Conservation (phyloP, 1,140 invertebrate species). For the Schlechtendalia chinensis region DNA sequence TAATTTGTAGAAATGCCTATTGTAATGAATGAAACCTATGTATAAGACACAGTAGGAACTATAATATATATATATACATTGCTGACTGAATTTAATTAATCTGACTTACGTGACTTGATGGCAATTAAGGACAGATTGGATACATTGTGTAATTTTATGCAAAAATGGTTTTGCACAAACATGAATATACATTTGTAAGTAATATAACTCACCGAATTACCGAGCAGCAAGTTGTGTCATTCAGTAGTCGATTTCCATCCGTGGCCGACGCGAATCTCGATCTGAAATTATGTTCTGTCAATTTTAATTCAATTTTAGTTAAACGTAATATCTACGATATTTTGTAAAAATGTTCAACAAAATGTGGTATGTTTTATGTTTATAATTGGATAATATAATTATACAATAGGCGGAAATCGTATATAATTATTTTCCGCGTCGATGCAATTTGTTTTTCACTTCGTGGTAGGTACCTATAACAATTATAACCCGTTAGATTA, state of each 20-base stretch:
- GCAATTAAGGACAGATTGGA: not conserved
- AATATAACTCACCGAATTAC: not conserved
- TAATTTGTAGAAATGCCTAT: not conserved
- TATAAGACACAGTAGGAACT: not conserved
- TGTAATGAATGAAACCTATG: not conserved
- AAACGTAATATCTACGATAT: not conserved
- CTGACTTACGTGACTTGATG: constrained; percentile 3
- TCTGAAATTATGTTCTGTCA: not conserved
- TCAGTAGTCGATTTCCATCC: not conserved
- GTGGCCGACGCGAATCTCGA: not conserved
- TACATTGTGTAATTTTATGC: not conserved
- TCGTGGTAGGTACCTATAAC: not conserved
- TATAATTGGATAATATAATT: not conserved
- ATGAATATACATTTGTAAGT: not conserved
- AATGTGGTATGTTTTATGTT: too few species aligned
- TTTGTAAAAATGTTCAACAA: too few species aligned
- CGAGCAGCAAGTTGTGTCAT: too few species aligned
- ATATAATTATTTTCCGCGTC: too few species aligned
- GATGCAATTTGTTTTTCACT: not conserved
- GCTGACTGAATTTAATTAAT: not conserved
- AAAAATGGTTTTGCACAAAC: not conserved
- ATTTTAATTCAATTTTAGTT: not conserved
- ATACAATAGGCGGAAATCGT: not conserved
- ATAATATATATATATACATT: not conserved
- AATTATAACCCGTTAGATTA: too few species aligned